Base-by-base conservation (phyloP, 1,140 invertebrate species). In the Maconellicoccus hirsutus region DNA sequence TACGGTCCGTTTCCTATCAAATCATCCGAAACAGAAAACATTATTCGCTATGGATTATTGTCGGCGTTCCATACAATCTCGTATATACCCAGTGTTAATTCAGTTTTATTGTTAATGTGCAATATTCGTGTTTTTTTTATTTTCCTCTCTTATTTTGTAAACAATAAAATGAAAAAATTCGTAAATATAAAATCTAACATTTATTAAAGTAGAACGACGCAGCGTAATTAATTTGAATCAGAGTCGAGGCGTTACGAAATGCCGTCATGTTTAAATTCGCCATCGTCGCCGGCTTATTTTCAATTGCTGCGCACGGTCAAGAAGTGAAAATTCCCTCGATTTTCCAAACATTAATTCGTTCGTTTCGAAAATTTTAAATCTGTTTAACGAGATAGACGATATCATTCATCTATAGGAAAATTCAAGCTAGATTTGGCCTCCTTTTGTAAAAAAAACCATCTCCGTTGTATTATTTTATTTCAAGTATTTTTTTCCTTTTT, bases 11-110 rank as follows among this genome's bases (percentile, higher is more conserved):
- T 52, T 16, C 42, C 12, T 52, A 52, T 52, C 42, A 52, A 52
- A 52, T 52, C 42, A 52, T 52, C 42, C 42, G 42, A 52, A 52
- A 52, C 42, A 19, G 42, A 52, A 52, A 52, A 52, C 42, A 52
- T 52, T 52, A 52, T 52, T 52, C n/a, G 42, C n/a, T 52, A 52
- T 14, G 29, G 29, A 33, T 33, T 33, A 52, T 8, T 19, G 42
- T 2, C 42, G 42, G 42, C 42, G 4, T 52, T 52, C 10, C n/a
- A 16, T 16, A 33, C 29, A 33, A 12, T 33, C 12, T 33, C 29
- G 29, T 12, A 12, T 33, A 33, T 33, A 33, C 2, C 16, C 42
- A 52, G 42, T 19, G 42, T 52, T 52, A 52, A 52, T 52, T 52
- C 42, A 16, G 6, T 52, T 52, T 52, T 52, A 52, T 52, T 52